These are phyloP conservation scores for Drosophila ezoana DNA, from an alignment of 2,888 invertebrate species.

Conservation along the genomic window DNA sequence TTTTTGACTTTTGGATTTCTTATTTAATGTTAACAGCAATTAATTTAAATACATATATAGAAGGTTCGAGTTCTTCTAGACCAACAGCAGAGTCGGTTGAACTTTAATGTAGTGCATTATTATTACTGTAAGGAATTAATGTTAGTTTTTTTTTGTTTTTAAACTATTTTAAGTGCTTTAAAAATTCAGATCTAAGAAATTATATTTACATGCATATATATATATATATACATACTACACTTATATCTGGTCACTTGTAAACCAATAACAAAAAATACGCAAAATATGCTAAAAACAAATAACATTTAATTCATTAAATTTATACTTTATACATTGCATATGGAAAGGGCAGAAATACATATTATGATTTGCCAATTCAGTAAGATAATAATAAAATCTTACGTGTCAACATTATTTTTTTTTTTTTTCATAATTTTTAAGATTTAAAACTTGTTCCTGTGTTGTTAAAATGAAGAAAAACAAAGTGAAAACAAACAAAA, in stretches of 20 bases:
- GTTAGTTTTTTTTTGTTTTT: constrained; percentile 16
- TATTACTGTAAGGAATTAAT: constrained; percentile 22
- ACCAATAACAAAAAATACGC: constrained; percentile 74
- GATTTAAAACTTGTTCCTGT: constrained; percentile 73
- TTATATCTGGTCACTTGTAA: constrained; percentile 82
- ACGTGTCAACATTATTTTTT: constrained; percentile 30
- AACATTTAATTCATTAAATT: constrained; percentile 47
- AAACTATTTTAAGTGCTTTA: constrained; percentile 34
- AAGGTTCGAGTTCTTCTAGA: constrained; percentile 39
- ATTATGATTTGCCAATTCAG: constrained; percentile 32
- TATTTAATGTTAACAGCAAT: constrained; percentile 23
- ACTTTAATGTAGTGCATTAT: constrained; percentile 51
- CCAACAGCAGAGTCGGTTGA: constrained; percentile 23
- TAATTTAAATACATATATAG: constrained; percentile 12
- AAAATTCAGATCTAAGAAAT: constrained; percentile 46
- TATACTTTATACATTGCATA: constrained; percentile 68
- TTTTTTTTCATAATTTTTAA: constrained; percentile 46
- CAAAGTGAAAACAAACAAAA: constrained; percentile 32
- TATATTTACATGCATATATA: constrained; percentile 16
- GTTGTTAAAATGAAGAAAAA: constrained; percentile 68
- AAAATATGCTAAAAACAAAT: constrained; percentile 48
- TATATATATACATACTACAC: constrained; percentile 56
- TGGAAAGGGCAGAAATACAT: constrained; percentile 26
- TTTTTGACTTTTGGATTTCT: constrained; percentile 7
- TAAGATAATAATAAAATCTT: constrained; percentile 18